Evolutionary conservation across 1,140 invertebrate genomes (phyloP).

Genomic region (Drosophila fuyamai): DNA sequence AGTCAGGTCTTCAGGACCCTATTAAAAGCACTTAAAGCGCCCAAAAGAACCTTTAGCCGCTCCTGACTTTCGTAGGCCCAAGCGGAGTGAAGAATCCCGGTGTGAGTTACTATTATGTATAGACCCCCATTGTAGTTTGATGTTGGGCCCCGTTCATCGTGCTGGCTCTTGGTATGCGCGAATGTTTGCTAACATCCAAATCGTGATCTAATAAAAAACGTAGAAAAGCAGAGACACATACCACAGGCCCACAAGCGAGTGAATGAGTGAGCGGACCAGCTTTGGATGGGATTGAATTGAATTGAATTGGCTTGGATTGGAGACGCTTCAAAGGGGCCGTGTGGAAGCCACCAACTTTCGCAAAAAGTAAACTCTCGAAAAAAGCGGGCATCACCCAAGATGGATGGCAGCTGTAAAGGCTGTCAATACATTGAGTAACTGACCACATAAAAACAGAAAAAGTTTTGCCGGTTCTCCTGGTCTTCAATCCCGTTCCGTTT

Average conservation of each 20-base stretch:
- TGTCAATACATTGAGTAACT: slow-evolving; percentile 63
- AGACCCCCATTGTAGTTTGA: slow-evolving; percentile 53
- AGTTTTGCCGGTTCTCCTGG: slow-evolving; percentile 26
- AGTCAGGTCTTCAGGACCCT: neutral
- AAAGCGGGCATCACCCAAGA: slow-evolving; percentile 34
- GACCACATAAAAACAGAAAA: slow-evolving; percentile 35
- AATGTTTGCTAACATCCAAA: slow-evolving; percentile 80
- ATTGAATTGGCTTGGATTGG: slow-evolving; percentile 1
- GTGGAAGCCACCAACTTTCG: slow-evolving; percentile 44
- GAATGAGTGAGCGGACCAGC: slow-evolving; percentile 60
- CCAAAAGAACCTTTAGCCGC: slow-evolving; percentile 30
- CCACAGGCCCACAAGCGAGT: slow-evolving; percentile 13
- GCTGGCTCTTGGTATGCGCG: slow-evolving; percentile 65
- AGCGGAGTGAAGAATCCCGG: slow-evolving; percentile 63
- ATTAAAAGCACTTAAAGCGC: neutral
- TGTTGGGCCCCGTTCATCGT: slow-evolving; percentile 26
- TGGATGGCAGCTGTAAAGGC: slow-evolving; percentile 41
- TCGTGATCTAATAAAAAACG: slow-evolving; percentile 78
- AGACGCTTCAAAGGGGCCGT: slow-evolving; percentile 36
- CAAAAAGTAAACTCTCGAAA: slow-evolving; percentile 21
- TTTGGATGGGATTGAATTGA: slow-evolving; percentile 27
- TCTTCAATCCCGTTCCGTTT: slow-evolving; percentile 26
- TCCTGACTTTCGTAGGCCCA: slow-evolving; percentile 52
- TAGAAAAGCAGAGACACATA: slow-evolving; percentile 49
- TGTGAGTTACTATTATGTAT: slow-evolving; percentile 71